Conservation (phyloP, 2,113 vertebrate genomes). For the Notechis scutatus region DNA sequence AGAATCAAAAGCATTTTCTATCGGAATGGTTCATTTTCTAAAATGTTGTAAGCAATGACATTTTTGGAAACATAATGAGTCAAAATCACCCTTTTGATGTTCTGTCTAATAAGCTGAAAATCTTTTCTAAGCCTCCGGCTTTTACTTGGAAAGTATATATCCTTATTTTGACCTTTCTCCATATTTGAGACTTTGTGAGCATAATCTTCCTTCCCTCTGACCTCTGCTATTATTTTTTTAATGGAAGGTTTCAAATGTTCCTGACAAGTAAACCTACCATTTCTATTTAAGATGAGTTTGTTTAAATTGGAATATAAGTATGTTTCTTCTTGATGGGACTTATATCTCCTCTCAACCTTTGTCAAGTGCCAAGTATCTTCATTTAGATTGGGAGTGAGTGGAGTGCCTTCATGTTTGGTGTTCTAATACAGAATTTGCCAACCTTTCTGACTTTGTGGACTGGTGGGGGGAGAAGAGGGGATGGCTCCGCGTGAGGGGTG, state of each 20-base stretch:
- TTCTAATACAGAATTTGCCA: neutral
- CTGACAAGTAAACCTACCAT: neutral
- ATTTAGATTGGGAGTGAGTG: too few relatives aligned
- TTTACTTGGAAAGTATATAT: neutral
- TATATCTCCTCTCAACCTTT: too few relatives aligned
- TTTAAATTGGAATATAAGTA: neutral
- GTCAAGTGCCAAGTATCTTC: too few relatives aligned
- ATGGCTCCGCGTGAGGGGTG: accelerated
- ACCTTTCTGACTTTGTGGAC: too few relatives aligned
- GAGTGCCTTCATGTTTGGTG: neutral
- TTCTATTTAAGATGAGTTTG: neutral
- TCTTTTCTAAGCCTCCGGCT: neutral
- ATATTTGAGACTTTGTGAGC: neutral
- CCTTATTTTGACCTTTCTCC: neutral
- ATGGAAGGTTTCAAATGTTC: neutral
- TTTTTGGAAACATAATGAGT: neutral
- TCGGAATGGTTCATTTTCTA: neutral
- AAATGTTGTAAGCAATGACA: neutral
- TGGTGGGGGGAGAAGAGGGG: too few relatives aligned
- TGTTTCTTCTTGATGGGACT: neutral
- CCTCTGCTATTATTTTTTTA: neutral
- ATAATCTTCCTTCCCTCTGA: neutral
- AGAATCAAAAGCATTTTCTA: neutral
- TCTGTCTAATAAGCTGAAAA: neutral
- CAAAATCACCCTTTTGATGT: neutral